A percentile compares a stretch with the other conserved stretches of the same genome.
Evolutionary conservation across 2,797 vertebrate species (phyloP).

Genomic region (Tamandua tetradactyla): DNA sequence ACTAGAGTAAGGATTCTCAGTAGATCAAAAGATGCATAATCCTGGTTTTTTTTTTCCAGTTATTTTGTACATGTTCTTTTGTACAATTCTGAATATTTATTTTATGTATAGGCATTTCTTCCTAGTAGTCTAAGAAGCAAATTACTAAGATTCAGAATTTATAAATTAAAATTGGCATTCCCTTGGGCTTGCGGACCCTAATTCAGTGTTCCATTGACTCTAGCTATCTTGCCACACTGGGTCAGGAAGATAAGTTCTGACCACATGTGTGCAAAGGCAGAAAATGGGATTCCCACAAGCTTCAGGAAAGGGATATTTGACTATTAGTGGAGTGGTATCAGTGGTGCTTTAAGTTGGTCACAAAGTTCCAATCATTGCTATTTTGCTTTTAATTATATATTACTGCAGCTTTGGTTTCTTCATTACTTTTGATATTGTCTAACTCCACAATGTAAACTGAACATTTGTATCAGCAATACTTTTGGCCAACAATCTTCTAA

Average conservation of each 20-base stretch:
- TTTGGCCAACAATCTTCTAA: background rate
- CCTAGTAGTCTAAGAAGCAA: background rate
- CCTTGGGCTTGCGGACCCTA: background rate
- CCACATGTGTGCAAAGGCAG: background rate
- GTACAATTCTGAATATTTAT: background rate
- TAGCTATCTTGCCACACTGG: background rate
- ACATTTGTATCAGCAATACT: constrained; percentile 13
- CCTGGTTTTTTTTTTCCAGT: background rate
- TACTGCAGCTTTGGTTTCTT: background rate
- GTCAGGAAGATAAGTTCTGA: background rate
- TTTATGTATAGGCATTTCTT: background rate
- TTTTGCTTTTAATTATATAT: background rate
- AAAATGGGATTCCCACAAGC: background rate
- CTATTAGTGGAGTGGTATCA: background rate
- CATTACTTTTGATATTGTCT: background rate
- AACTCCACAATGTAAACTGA: constrained; percentile 27
- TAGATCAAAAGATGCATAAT: background rate
- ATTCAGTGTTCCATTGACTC: background rate
- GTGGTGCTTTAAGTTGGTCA: background rate
- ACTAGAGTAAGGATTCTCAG: background rate
- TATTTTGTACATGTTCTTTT: background rate
- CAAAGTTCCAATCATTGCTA: constrained; percentile 11
- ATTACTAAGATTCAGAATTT: constrained; percentile 11
- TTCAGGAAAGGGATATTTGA: background rate
- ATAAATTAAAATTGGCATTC: constrained; percentile 10